These are phyloP conservation scores for Centrocercus urophasianus DNA, from an alignment of 2,113 vertebrate genomes.

Conservation along the genomic window DNA sequence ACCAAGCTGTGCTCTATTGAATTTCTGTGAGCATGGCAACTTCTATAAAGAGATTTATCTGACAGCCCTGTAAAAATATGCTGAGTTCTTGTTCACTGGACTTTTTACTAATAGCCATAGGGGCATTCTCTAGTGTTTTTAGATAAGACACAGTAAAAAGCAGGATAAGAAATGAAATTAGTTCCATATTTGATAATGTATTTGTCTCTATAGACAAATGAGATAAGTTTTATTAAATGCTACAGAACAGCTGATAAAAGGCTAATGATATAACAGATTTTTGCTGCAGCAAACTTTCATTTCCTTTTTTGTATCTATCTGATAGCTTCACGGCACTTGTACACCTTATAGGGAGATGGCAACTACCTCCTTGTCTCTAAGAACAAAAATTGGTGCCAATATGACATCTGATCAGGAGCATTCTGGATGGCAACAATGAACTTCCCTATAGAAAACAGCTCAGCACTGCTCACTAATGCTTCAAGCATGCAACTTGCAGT, in stretches of 20 bases:
- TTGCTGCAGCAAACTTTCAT: neutral
- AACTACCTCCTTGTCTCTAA: neutral
- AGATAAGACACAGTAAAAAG: neutral
- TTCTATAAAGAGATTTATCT: slow-evolving; percentile 52
- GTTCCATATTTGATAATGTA: neutral
- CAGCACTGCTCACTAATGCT: neutral
- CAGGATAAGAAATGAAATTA: slow-evolving; percentile 27
- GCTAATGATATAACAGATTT: neutral
- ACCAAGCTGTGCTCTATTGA: slow-evolving; percentile 63
- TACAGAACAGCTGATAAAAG: neutral
- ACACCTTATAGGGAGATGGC: neutral
- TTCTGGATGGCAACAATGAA: neutral
- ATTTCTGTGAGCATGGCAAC: slow-evolving; percentile 60
- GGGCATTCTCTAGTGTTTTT: neutral
- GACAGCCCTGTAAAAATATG: slow-evolving; percentile 56
- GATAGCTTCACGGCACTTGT: neutral
- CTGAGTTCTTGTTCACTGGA: slow-evolving; percentile 51
- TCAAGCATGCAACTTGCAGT: neutral
- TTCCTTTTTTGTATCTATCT: neutral
- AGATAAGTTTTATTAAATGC: slow-evolving; percentile 11
- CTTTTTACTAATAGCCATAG: slow-evolving; percentile 19
- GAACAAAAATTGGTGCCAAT: neutral
- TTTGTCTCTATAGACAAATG: neutral
- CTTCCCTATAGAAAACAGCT: neutral
- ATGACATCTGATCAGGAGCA: neutral